Conservation (phyloP, 2,113 vertebrate genomes). For the Pterophyllum scalare region DNA sequence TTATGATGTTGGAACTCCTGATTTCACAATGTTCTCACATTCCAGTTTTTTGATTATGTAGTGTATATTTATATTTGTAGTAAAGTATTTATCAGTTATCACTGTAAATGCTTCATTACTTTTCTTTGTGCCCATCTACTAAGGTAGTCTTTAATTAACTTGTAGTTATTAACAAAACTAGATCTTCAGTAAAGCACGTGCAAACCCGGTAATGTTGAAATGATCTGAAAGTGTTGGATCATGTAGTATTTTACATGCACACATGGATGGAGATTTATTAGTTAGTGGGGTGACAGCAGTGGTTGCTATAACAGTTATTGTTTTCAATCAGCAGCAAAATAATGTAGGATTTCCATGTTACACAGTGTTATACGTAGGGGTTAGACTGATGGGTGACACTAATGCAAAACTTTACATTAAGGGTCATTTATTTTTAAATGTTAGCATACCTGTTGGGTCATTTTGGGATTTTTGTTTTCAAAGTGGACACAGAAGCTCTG, state of each 20-base stretch:
- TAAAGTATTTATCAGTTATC: constrained; percentile 59
- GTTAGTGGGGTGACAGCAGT: neutral
- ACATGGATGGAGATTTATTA: neutral
- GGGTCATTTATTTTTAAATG: neutral
- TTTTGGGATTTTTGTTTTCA: neutral
- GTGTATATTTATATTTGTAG: constrained; percentile 74
- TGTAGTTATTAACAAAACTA: neutral
- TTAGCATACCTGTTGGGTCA: neutral
- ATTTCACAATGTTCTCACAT: constrained; percentile 63
- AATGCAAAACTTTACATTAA: neutral
- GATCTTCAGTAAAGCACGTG: constrained; percentile 7
- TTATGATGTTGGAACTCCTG: constrained; percentile 33
- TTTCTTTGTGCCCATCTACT: constrained; percentile 19
- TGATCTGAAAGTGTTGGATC: neutral
- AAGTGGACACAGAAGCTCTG: neutral
- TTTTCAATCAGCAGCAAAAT: neutral
- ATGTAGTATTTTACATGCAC: neutral
- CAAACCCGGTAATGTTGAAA: neutral
- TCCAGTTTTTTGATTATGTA: constrained; percentile 64
- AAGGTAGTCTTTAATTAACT: neutral
- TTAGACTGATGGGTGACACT: constrained; percentile 2
- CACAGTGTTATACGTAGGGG: neutral
- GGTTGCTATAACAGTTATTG: neutral
- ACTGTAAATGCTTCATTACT: constrained; percentile 41
- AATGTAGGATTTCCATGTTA: neutral